A percentile compares a stretch with the other conserved stretches of the same genome.
Evolutionary conservation across 2,797 vertebrate species (phyloP).

Genomic region (Lacerta viridis): DNA sequence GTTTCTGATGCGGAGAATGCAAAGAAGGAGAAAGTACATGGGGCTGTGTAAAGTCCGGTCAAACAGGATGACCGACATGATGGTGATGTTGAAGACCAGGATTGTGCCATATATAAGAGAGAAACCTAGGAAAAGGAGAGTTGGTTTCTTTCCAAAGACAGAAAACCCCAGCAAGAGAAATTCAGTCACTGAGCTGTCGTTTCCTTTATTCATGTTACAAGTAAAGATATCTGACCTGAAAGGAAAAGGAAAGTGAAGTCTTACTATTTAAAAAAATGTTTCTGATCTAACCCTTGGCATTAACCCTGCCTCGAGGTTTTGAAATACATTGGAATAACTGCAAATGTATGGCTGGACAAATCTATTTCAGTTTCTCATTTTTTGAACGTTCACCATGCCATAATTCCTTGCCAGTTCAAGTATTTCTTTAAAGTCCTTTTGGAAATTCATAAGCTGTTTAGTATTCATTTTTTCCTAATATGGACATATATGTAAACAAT

Average conservation of each 20-base stretch:
- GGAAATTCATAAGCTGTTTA: too few relatives aligned
- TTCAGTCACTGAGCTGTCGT: constrained; percentile 29
- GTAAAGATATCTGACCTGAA: neutral
- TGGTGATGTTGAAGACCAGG: constrained; percentile 10
- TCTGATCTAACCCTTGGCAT: too few relatives aligned
- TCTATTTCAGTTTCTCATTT: too few relatives aligned
- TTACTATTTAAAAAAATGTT: too few relatives aligned
- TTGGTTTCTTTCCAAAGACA: constrained; percentile 23
- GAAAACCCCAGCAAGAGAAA: constrained; percentile 65
- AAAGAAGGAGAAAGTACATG: constrained; percentile 32
- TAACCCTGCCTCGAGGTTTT: neutral
- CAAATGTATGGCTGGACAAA: neutral
- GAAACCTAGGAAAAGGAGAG: constrained; percentile 11
- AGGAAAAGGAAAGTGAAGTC: neutral
- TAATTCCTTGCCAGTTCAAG: too few relatives aligned
- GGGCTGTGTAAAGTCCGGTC: constrained; percentile 17
- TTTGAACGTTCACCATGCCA: too few relatives aligned
- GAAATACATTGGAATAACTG: neutral
- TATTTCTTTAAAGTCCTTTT: too few relatives aligned
- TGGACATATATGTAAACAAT: too few relatives aligned
- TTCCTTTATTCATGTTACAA: constrained; percentile 2
- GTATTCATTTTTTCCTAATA: too few relatives aligned
- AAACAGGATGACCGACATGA: constrained; percentile 18
- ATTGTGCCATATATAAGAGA: neutral
- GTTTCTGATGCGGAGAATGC: constrained; percentile 30